Percentiles rank a stretch among this genome's conserved stretches.
phyloP scores from a whole-genome alignment of 2,888 invertebrate species.

The Zygaena filipendulae region DNA sequence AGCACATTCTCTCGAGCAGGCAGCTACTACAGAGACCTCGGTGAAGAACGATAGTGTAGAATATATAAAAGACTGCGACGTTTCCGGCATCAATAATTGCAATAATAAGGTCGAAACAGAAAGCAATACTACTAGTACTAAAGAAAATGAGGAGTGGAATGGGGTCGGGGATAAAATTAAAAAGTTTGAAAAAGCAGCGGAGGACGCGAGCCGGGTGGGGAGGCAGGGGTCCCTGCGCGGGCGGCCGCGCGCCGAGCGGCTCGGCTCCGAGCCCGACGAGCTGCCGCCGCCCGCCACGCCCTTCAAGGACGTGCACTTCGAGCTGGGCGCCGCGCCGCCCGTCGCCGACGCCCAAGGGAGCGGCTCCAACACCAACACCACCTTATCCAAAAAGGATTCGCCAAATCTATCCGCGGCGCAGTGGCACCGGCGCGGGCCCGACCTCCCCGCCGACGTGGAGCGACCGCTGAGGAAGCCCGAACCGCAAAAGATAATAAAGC shows the following conservation, averaged over 20 bases:
- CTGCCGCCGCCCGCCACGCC: slow-evolving; percentile 44
- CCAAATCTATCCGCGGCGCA: slow-evolving; percentile 24
- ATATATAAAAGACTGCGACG: no score
- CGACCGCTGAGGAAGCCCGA: slow-evolving; percentile 34
- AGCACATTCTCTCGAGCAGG: no score
- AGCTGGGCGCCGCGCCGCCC: slow-evolving; percentile 19
- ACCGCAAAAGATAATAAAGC: slow-evolving; percentile 54
- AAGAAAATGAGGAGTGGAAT: slow-evolving; percentile 36
- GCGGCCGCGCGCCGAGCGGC: slow-evolving; percentile 27
- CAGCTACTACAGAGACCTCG: no score
- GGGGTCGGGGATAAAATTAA: slow-evolving; percentile 62
- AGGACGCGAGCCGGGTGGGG: slow-evolving; percentile 38
- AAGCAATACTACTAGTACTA: slow-evolving; percentile 13
- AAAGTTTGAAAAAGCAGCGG: slow-evolving; percentile 56
- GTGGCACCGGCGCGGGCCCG: slow-evolving; percentile 28
- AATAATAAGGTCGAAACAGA: slow-evolving; percentile 3
- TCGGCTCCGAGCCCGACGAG: slow-evolving; percentile 32
- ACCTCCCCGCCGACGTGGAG: slow-evolving; percentile 22
- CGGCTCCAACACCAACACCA: background rate
- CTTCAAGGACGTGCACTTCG: slow-evolving; percentile 42
- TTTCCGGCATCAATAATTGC: no score
- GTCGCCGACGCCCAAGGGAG: slow-evolving; percentile 11
- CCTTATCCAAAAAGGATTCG: slow-evolving; percentile 19
- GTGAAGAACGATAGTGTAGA: slow-evolving; percentile 11
- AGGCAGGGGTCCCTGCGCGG: slow-evolving; percentile 46